Base-by-base conservation (phyloP, 2,888 invertebrate genomes). In the Blomia tropicalis region DNA sequence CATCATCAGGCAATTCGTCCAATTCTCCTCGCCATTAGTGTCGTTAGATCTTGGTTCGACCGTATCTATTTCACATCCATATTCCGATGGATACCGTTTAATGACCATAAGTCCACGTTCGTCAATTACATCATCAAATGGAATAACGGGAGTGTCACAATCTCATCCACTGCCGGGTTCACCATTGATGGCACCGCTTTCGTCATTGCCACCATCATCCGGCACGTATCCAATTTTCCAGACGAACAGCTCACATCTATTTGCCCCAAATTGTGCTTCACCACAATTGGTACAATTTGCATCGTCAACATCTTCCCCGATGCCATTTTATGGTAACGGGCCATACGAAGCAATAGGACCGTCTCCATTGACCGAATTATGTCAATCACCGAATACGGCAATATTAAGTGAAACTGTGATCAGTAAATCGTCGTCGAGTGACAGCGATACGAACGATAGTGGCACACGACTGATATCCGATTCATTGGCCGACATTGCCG, bases 361-460 rank as follows among this genome's bases (percentile, higher is more conserved):
- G 14, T 14, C 23, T n/a, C 7, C 11, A 47, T 14, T 47, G 7
- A n/a, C 11, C 7, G 11, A 7, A 47, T 14, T 27, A 14, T 22
- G 5, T 11, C 23, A 7, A 11, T 7, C 7, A 19, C 7, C 7
- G 7, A 7, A 22, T n/a, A 14, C 51, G n/a, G 22, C 7, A 25
- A 7, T 54, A 23, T 23, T 31, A n/a, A 53, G 19, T n/a, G 60
- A 25, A 5, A 29, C 56, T 29, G 56, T 59, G 22, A 59, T 59
- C 17, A 59, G 60, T 59, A 59, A 59, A 59, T 59, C 60, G 19
- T 59, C 60, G 4, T 43, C 41, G 27, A 59, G 60, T 59, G 60
- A 59, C 51, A 59, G 60, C 22, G 60, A 59, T 22, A 59, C 60
- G 4, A 59, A 59, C 51, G 60, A 59, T 31, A 59, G 60, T 25